A percentile compares a stretch with the other conserved stretches of the same genome.
phyloP scores from a whole-genome alignment of 2,113 vertebrate species.

The Microcebus tavaratra region DNA sequence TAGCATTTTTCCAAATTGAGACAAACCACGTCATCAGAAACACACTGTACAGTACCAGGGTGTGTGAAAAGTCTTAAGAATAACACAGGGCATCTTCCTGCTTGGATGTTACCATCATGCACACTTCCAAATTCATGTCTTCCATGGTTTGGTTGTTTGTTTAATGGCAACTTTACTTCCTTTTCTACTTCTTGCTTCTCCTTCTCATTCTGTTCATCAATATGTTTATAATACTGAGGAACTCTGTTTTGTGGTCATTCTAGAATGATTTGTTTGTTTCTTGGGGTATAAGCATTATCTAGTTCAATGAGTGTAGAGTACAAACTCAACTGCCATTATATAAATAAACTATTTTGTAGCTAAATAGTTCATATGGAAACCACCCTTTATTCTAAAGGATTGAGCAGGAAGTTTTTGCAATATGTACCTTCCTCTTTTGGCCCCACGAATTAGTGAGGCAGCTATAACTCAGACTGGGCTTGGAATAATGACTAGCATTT shows the following conservation, averaged over 20 bases:
- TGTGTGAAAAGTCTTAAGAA: neutral
- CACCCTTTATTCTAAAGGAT: neutral
- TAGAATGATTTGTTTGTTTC: neutral
- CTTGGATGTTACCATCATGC: neutral
- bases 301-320: neutral
- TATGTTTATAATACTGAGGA: neutral
- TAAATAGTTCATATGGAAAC: neutral
- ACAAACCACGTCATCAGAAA: neutral
- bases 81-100: neutral
- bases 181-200: neutral
- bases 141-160: neutral
- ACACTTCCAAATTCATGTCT: neutral
- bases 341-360: neutral
- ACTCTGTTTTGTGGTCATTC: neutral
- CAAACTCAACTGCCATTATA: neutral
- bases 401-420: neutral
- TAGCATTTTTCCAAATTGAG: neutral
- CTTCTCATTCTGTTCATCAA: neutral
- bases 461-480: neutral
- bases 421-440: neutral
- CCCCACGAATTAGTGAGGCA: neutral
- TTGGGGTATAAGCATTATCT: neutral
- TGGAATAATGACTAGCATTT: neutral
- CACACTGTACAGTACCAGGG: fast-evolving
- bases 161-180: neutral